Evolutionary conservation across 2,888 invertebrate species (phyloP), one percentile per base, ranked within the genome.

Genomic region (Portevinia maculata): DNA sequence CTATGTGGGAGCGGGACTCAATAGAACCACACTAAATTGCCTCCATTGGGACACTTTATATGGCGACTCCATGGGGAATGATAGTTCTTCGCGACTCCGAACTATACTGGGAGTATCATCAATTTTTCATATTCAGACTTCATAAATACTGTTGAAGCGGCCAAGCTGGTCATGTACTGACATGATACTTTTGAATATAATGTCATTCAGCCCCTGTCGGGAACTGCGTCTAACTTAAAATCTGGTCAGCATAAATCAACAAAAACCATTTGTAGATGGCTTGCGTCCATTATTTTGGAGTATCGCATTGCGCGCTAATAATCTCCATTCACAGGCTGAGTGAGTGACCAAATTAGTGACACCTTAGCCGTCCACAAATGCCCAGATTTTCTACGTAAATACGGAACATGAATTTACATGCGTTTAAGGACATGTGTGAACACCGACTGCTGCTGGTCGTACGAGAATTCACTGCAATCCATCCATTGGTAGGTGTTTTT

Each of bases 251-350:
- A 57, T 64, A 57, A 71, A 50, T 57, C 55, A 62, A 70, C 46
- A 9, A 48, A 70, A 57, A 19, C 44, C 50, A 28, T 21, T 28
- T 39, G 15, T 60, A 52, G 70, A 79, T 75, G 74, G 57, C 30
- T 60, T 46, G 71, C 44, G 59, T 65, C 55, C 46, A 64, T 37
- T 34, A 13, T 46, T 73, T 62, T 48, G 50, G 78, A 70, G 70
- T 75, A 78, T 65, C 71, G 59, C 81, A 83, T 78, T 81, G 81
- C 83, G 83, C 71, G 78, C 78, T 83, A 83, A 83, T 83, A 83
- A 83, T 78, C 83, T 78, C 83, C 78, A 83, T 83, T 60, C 78
- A 62, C 52, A 83, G 83, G 60, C 78, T 83, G 78, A 71, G 71
- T 83, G 71, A 83, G 71, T 73, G 65, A 83, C 83, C 73, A 83